These are phyloP conservation scores for Nezara viridula DNA, from an alignment of 2,888 invertebrate species.

Conservation along the genomic window DNA sequence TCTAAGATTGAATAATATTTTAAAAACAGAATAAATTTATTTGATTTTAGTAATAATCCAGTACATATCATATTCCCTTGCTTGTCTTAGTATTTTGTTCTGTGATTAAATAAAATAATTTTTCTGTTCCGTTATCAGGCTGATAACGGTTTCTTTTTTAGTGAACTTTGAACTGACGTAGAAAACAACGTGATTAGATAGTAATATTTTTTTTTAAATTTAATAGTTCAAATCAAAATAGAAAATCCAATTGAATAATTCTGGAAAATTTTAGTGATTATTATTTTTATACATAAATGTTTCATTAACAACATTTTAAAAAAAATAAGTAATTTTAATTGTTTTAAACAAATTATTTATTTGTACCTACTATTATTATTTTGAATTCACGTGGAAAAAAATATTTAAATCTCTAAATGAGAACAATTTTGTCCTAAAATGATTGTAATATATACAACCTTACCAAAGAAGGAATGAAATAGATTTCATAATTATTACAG, in stretches of 20 bases:
- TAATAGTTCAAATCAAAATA: background rate
- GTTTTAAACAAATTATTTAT: no score
- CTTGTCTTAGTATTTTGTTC: background rate
- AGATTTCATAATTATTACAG: no score
- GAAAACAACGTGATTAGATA: constrained; percentile 31
- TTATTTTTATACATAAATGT: no score
- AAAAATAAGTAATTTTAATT: no score
- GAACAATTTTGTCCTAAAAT: no score
- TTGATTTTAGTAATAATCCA: background rate
- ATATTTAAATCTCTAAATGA: no score
- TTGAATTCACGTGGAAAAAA: no score
- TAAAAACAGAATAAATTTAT: background rate
- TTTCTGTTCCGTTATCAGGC: background rate
- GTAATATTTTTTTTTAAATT: background rate
- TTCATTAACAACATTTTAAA: no score
- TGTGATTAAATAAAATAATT: constrained; percentile 1
- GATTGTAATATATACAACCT: no score
- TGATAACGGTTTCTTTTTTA: background rate
- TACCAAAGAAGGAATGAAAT: no score
- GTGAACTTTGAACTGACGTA: constrained; percentile 19
- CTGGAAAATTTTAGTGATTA: background rate
- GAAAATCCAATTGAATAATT: background rate
- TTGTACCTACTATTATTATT: no score
- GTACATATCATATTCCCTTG: background rate
- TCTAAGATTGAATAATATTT: no score